Base-by-base conservation (phyloP, 1,140 invertebrate genomes). In the Anadara kagoshimensis region DNA sequence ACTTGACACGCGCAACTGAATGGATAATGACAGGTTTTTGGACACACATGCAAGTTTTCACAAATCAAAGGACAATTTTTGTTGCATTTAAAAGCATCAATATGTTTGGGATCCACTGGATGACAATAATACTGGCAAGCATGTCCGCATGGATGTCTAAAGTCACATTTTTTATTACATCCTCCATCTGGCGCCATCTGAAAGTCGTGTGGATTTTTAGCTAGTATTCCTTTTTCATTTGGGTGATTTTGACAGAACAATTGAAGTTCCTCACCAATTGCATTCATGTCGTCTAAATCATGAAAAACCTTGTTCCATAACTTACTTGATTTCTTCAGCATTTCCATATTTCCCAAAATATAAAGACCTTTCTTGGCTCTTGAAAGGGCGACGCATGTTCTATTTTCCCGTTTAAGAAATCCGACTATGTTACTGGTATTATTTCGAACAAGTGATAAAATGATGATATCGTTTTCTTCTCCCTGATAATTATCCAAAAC, bases 321-420 rank as follows among this genome's bases (percentile, higher is more conserved):
- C 12, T 72, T 53, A 74, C 73, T 86, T 22, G 85, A 76, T 12
- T 78, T 66, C 16, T 72, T 85, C 14, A 95, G 16, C 22, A 26
- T 47, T 2, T 91, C 83, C 76, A 94, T 92, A 85, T 95, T 94
- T 45, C 94, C 92, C 73, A 93, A 89, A 20, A 92, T 88, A 76
- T 89, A 93, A 47, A 93, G 78, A 78, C 93, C 95, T 89, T 93
- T 91, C 82, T 92, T 93, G 0, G 95, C 95, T 77, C 95, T 88
- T 0, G 95, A 96, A 8, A 97, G 87, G 7, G 95, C 94, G 1
- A 97, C 95, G 89, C 94, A 95, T 53, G 96, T 91, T 65, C 95
- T 89, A 89, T 96, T 97, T 59, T 93, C 90, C 57, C 90, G 92
- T 26, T 91, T 91, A 5, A 97, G 86, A 89, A 96, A 97, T 7